Base-by-base conservation (phyloP, 2,888 invertebrate genomes). In the Melikaiella ostensackeni region DNA sequence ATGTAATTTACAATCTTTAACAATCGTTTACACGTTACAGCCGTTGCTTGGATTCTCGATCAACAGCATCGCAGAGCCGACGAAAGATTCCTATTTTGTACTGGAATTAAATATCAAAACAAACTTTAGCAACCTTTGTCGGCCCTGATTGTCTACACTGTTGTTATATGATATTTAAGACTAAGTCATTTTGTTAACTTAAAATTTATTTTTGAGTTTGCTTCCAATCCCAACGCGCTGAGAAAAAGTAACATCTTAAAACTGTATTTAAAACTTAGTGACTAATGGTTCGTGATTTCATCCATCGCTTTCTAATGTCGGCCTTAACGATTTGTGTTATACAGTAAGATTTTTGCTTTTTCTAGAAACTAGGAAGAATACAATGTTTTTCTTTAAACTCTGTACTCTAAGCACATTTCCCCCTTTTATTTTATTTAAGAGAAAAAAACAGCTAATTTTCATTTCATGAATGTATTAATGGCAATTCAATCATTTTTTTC, bases 331-430 rank as follows among this genome's bases (percentile, higher is more conserved):
- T 38, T 24, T 27, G 27, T 27, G 19, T 21, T 66, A 27, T 42
- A 27, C 46, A 66, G 66, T 66, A 46, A 46, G 66, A 66, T 46
- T 30, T 66, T 27, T 27, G 8, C 55, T 55, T 55, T 42, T 46
- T 66, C 42, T 27, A 11, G 27, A 77, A 81, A 81, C 75, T 63
- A 81, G 81, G 80, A 81, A 80, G 79, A 80, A 80, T 81, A 81
- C 78, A 81, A 82, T 80, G 35, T 74, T 27, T 42, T n/a, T 9
- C n/a, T 19, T 75, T 9, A 46, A 62, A 75, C 62, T 42, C 2
- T 21, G n/a, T 30, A n/a, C 19, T 19, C 8, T 30, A 63, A 63
- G 33, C 64, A 64, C n/a, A 38, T 42, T 70, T 13, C 13, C 38
- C 9, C 16, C 27, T 42, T 24, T 8, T 38, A n/a, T 24, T 24